Evolutionary conservation across 2,797 vertebrate genomes (phyloP).

Genomic region (Macropodus opercularis): DNA sequence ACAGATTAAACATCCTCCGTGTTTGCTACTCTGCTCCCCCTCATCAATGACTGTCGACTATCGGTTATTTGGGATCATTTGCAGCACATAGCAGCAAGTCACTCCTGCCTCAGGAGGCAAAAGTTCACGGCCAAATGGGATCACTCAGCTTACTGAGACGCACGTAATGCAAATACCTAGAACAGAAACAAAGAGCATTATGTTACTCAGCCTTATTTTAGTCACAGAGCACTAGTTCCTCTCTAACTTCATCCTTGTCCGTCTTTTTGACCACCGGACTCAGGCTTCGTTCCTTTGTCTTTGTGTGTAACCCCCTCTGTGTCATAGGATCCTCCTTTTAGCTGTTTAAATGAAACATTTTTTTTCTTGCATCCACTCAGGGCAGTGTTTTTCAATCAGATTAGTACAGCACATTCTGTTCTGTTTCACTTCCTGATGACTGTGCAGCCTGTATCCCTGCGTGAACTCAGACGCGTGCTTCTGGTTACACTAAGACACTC

Average conservation of each 20-base stretch:
- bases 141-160: slow-evolving; percentile 68
- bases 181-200: slow-evolving; percentile 81
- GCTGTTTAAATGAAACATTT: slow-evolving; percentile 70
- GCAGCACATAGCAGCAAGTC: slow-evolving; percentile 38
- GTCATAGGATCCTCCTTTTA: slow-evolving; percentile 65
- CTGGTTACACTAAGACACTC: slow-evolving; percentile 74
- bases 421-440: slow-evolving; percentile 88
- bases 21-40: no score
- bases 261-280: slow-evolving; percentile 43
- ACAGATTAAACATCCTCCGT: no score
- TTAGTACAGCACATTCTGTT: slow-evolving; percentile 88
- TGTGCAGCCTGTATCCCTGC: slow-evolving; percentile 80
- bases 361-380: slow-evolving; percentile 74
- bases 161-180: slow-evolving; percentile 68
- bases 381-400: slow-evolving; percentile 84
- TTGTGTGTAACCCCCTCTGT: slow-evolving; percentile 26
- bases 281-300: slow-evolving; percentile 44
- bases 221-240: slow-evolving; percentile 24
- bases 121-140: slow-evolving; percentile 75
- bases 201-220: slow-evolving; percentile 69
- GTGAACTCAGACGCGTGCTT: slow-evolving; percentile 82
- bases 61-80: slow-evolving; percentile 49
- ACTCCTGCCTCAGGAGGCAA: slow-evolving; percentile 54
- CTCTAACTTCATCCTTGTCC: slow-evolving; percentile 24
- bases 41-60: not conserved